A percentile compares a stretch with the other conserved stretches of the same genome.
Conservation (phyloP, 2,888 invertebrate genomes). For the Chouioia cunea region DNA sequence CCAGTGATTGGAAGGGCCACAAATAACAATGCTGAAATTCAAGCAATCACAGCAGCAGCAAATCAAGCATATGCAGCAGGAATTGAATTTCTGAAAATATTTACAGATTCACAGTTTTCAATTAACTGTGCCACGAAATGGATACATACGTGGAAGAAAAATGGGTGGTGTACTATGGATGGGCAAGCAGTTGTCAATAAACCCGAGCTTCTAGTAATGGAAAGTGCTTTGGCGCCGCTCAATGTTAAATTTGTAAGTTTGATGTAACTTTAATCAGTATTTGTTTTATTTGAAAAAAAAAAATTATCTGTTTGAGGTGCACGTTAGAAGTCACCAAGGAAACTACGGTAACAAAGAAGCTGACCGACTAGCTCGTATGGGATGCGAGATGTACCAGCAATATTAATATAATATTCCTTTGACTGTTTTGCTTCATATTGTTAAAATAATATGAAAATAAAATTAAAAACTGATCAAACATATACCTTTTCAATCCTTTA, state of each 20-base stretch:
- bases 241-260: constrained; percentile 6
- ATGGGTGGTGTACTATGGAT: neutral
- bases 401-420: neutral
- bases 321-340: constrained; percentile 87
- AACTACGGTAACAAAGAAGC: constrained; percentile 90
- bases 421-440: neutral
- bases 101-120: constrained; percentile 21
- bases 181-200: neutral
- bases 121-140: neutral
- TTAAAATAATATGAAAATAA: too few relatives aligned
- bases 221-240: neutral
- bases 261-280: neutral
- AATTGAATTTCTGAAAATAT: constrained; percentile 4
- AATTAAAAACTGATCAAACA: too few relatives aligned
- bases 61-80: neutral
- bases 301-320: constrained; percentile 60
- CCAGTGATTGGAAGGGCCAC: constrained; percentile 8
- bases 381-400: constrained; percentile 61
- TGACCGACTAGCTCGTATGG: constrained; percentile 84
- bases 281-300: neutral
- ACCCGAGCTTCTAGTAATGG: constrained; percentile 1
- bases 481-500: too few relatives aligned
- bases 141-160: constrained; percentile 9
- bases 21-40: constrained; percentile 17
- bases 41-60: constrained; percentile 5